Evolutionary conservation across 1,140 invertebrate species (phyloP).

Genomic region (Campoletis sonorensis): DNA sequence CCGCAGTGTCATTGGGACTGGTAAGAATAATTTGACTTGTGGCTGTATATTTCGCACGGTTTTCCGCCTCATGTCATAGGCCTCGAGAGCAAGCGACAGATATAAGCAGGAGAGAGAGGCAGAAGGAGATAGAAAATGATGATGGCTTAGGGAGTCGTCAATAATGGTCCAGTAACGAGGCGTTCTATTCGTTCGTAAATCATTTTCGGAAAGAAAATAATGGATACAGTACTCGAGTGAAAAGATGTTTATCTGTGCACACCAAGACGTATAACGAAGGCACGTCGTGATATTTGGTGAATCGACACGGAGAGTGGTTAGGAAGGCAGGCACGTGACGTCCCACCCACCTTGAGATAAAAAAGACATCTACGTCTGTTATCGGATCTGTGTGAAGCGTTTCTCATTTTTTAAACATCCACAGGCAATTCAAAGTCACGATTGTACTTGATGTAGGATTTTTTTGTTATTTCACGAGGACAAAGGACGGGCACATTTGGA

Average conservation of each 20-base stretch:
- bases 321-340: constrained; percentile 50
- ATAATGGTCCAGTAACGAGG: constrained; percentile 60
- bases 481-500: not conserved
- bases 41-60: constrained; percentile 9
- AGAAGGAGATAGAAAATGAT: constrained; percentile 55
- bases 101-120: not conserved
- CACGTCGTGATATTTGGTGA: constrained; percentile 48
- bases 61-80: constrained; percentile 37
- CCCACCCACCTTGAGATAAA: constrained; percentile 62
- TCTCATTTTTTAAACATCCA: constrained; percentile 36
- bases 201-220: constrained; percentile 20
- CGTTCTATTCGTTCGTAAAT: not conserved
- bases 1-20: constrained; percentile 56
- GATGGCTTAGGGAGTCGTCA: constrained; percentile 54
- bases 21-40: constrained; percentile 21
- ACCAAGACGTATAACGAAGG: constrained; percentile 25
- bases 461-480: not conserved
- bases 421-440: not conserved
- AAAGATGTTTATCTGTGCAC: not conserved
- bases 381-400: constrained; percentile 27
- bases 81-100: not conserved
- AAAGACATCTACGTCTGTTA: constrained; percentile 54
- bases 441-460: not conserved
- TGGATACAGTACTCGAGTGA: not conserved
- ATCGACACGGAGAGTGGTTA: constrained; percentile 58